Percentiles rank a stretch among this genome's conserved stretches.
phyloP scores from a whole-genome alignment of 2,797 vertebrate genomes.

The Takifugu ocellatus region DNA sequence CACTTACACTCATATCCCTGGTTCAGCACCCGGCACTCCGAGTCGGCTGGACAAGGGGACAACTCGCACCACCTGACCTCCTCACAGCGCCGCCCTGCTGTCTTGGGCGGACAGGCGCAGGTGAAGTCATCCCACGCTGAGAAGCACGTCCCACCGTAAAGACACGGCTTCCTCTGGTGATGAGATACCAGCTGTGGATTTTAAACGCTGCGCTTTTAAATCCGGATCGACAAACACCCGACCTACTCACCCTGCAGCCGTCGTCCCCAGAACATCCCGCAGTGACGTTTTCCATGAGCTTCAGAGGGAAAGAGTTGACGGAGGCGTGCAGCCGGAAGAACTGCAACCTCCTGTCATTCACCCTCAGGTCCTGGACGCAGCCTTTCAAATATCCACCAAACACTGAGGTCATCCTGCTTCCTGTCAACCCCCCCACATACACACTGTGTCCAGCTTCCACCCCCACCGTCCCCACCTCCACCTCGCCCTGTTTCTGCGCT shows the following conservation, averaged over 20 bases:
- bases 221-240: background rate
- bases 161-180: slow-evolving; percentile 81
- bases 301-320: slow-evolving; percentile 49
- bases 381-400: slow-evolving; percentile 87
- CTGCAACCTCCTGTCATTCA: slow-evolving; percentile 80
- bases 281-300: slow-evolving; percentile 76
- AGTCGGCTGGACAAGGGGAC: slow-evolving; percentile 75
- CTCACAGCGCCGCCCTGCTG: slow-evolving; percentile 82
- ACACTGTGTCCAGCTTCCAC: slow-evolving; percentile 66
- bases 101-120: slow-evolving; percentile 83
- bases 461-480: slow-evolving; percentile 38
- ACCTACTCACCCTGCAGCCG: slow-evolving; percentile 77
- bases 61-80: slow-evolving; percentile 85
- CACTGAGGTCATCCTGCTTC: slow-evolving; percentile 46
- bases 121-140: slow-evolving; percentile 85
- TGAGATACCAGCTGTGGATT: slow-evolving; percentile 1
- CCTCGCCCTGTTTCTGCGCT: slow-evolving; percentile 63
- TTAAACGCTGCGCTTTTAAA: background rate
- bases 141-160: slow-evolving; percentile 83
- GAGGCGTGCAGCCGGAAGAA: slow-evolving; percentile 78
- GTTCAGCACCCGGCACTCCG: slow-evolving; percentile 76
- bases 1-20: slow-evolving; percentile 88
- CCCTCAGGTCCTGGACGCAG: slow-evolving; percentile 88
- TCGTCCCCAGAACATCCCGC: slow-evolving; percentile 82
- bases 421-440: slow-evolving; percentile 81